Conservation (phyloP, 2,797 vertebrate species). For the Chaetophractus vellerosus region DNA sequence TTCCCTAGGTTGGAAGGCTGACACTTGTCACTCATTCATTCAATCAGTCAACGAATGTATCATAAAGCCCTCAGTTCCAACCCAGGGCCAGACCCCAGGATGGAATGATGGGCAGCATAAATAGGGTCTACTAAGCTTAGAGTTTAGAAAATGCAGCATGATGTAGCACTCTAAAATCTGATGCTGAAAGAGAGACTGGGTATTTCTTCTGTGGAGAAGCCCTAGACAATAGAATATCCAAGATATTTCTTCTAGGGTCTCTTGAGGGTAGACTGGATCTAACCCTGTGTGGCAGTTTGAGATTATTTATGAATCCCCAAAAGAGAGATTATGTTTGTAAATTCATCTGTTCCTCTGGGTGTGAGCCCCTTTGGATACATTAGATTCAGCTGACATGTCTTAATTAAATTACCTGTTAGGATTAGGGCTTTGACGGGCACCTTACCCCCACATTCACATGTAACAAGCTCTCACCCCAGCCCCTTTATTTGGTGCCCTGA, state of each 20-base stretch:
- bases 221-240: not conserved
- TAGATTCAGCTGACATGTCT: no score
- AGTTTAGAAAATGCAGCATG: not conserved
- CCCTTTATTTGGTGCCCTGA: constrained; percentile 54
- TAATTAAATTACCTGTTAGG: no score
- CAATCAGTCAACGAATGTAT: not conserved
- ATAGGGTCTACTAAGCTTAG: not conserved
- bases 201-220: not conserved
- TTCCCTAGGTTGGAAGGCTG: not conserved
- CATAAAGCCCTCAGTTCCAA: not conserved
- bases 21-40: not conserved
- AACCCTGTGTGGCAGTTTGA: not conserved
- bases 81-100: not conserved
- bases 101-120: not conserved
- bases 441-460: constrained; percentile 61
- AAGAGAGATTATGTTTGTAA: no score
- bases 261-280: not conserved
- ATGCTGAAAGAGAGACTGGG: not conserved
- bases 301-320: no score
- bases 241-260: not conserved
- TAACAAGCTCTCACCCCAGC: constrained; percentile 63
- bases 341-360: no score
- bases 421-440: no score
- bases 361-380: no score
- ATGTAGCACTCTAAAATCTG: not conserved